phyloP scores from a whole-genome alignment of 2,113 vertebrate genomes.

The Siniperca knerii region DNA sequence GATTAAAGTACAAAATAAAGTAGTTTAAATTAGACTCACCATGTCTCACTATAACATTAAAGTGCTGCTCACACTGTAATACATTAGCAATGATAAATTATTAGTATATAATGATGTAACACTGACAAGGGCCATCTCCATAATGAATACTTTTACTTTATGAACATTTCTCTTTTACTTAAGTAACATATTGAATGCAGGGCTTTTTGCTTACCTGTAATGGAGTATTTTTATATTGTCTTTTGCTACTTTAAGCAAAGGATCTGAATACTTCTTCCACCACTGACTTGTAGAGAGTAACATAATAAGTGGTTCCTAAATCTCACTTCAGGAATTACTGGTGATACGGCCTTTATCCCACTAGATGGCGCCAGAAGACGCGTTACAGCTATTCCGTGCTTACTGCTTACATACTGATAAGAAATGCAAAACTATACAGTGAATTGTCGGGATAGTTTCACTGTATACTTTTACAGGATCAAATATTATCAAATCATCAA shows the following conservation, averaged over 20 bases:
- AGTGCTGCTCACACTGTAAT: background rate
- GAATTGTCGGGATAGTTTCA: background rate
- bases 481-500: background rate
- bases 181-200: background rate
- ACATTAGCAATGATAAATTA: background rate
- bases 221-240: background rate
- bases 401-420: background rate
- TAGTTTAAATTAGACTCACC: background rate
- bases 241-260: background rate
- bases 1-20: conserved; percentile 1
- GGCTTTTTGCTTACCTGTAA: background rate
- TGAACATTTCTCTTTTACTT: background rate
- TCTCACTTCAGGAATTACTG: background rate
- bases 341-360: conserved; percentile 29
- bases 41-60: background rate
- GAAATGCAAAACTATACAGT: background rate
- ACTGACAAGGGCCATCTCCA: background rate
- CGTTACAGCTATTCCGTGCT: background rate
- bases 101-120: background rate
- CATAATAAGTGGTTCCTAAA: background rate
- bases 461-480: background rate
- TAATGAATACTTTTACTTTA: background rate
- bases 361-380: conserved; percentile 49
- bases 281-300: background rate
- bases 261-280: background rate